Conservation (phyloP, 2,113 vertebrate species). For the Zosterops lateralis region DNA sequence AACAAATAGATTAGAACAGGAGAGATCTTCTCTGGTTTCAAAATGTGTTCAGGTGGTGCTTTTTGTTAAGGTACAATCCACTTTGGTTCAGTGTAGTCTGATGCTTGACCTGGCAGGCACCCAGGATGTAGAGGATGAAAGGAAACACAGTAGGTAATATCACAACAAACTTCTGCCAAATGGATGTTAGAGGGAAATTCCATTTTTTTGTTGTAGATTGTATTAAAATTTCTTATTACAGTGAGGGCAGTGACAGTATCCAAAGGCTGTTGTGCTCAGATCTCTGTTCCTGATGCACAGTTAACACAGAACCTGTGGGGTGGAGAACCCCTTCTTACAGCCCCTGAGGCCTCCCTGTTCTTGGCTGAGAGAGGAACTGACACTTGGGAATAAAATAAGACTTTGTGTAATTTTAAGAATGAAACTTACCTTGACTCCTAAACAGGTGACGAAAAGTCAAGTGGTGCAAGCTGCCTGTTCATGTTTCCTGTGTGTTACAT, state of each 20-base stretch:
- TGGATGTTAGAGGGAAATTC: constrained; percentile 16
- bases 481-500: neutral
- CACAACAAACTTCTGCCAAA: constrained; percentile 9
- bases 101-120: neutral
- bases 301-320: neutral
- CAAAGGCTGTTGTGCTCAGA: neutral
- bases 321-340: neutral
- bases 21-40: neutral
- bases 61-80: neutral
- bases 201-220: neutral
- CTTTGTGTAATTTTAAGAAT: neutral
- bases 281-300: neutral
- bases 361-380: neutral
- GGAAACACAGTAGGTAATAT: neutral
- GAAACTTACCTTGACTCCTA: neutral
- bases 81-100: neutral
- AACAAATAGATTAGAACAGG: neutral
- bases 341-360: neutral
- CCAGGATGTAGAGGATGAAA: neutral
- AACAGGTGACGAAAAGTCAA: neutral
- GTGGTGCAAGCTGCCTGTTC: neutral
- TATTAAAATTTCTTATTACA: neutral
- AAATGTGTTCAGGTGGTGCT: neutral
- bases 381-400: neutral
- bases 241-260: neutral